Evolutionary conservation across 2,797 vertebrate genomes (phyloP).

Genomic region (Hydrocynus forskahlii): DNA sequence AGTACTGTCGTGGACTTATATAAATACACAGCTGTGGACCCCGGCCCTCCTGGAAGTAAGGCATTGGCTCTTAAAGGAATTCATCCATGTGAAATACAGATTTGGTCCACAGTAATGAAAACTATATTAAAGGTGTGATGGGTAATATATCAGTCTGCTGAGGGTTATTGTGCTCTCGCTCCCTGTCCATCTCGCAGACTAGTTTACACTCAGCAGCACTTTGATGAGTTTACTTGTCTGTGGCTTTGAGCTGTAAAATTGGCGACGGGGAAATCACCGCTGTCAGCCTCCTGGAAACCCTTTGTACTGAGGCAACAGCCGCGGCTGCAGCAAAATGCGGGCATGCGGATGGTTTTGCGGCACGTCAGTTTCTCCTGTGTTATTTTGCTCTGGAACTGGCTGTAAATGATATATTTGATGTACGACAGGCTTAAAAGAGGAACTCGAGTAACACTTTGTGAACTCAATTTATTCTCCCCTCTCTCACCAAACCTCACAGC

Average conservation of each 20-base stretch:
- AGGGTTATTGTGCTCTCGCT: not conserved
- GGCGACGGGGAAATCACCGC: constrained; percentile 11
- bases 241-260: constrained; percentile 34
- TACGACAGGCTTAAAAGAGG: constrained; percentile 36
- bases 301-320: constrained; percentile 16
- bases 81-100: not conserved
- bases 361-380: constrained; percentile 44
- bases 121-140: constrained; percentile 5
- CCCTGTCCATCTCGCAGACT: not conserved
- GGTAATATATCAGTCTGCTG: not conserved
- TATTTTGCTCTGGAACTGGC: constrained; percentile 29
- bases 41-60: not conserved
- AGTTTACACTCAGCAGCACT: constrained; percentile 10
- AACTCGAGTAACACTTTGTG: constrained; percentile 33
- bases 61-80: not conserved
- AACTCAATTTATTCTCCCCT: constrained; percentile 45
- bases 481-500: constrained; percentile 22
- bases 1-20: not conserved
- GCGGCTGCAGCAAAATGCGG: constrained; percentile 12
- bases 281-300: constrained; percentile 41
- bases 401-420: constrained; percentile 44
- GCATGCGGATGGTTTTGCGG: constrained; percentile 13
- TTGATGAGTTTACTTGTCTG: constrained; percentile 38
- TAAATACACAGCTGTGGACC: not conserved
- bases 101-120: not conserved